phyloP scores from a whole-genome alignment of 2,113 vertebrate species.

The Otolemur garnettii region DNA sequence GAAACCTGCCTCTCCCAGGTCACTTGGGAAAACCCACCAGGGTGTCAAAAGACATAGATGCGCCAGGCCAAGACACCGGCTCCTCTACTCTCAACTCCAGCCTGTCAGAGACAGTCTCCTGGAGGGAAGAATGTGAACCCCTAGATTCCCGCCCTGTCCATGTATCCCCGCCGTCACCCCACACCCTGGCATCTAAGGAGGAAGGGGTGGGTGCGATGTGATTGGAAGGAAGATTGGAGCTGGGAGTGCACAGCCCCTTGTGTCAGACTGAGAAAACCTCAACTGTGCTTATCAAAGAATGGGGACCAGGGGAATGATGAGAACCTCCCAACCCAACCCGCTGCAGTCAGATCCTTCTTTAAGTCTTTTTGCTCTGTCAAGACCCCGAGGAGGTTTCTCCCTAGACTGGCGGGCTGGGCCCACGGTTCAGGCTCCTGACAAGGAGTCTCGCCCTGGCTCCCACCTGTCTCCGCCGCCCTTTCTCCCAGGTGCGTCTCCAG shows the following conservation, averaged over 20 bases:
- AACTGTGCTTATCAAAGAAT: not conserved
- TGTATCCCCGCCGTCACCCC: not conserved
- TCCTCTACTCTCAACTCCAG: not conserved
- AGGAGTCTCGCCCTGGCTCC: not conserved
- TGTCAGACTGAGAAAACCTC: not conserved
- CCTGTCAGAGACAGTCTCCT: not conserved
- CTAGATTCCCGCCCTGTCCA: not conserved
- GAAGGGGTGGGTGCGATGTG: not conserved
- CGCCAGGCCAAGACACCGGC: not conserved
- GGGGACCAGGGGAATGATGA: not conserved
- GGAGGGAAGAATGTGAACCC: not conserved
- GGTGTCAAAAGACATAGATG: not conserved
- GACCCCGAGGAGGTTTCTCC: rapidly evolving
- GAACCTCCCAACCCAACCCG: not conserved
- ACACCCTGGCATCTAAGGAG: not conserved
- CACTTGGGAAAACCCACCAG: not conserved
- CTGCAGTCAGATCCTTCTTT: not conserved
- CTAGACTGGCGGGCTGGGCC: rapidly evolving
- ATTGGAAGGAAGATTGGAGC: not conserved
- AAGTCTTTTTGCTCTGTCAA: not conserved
- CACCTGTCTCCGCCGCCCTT: not conserved
- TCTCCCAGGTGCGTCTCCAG: not conserved
- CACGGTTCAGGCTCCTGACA: not conserved
- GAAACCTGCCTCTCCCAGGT: not conserved
- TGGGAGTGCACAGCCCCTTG: not conserved